Evolutionary conservation across 2,888 invertebrate genomes (phyloP), one percentile per base, ranked within the genome.

Genomic region (Calliopum simillimum): DNA sequence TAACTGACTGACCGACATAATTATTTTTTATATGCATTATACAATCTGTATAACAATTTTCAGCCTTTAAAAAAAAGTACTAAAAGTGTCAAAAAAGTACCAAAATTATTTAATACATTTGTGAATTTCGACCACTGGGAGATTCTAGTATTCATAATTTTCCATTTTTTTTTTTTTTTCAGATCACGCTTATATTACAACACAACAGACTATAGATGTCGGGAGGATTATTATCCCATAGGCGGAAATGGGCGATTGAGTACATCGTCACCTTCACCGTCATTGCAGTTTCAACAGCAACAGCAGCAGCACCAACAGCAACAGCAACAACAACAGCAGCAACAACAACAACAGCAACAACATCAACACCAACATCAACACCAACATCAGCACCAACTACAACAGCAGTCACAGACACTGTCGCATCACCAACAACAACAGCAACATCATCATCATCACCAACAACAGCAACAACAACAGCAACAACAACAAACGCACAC

Each of bases 171-270:
- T 61, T 47, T 71, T 59, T 61, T 47, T 71, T 73, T 25, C 66
- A 86, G 86, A 75, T 83, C 86, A 68, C 85, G 85, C 55, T 75
- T 86, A 71, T 85, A 82, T 78, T 85, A 85, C 73, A 85, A 82
- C 69, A 80, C 81, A 33, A 78, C 81, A 53, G 86, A 86, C 75
- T 84, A 80, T 65, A 81, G 84, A 78, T 84, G 84, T 73, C 82
- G 84, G 23, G 86, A 86, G 67, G 85, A 86, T 74, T 85, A 80
- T 72, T 85, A 83, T 76, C 72, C 80, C 25, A 71, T 77, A 41
- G 81, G 79, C 69, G 78, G 76, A 73, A 74, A 70, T 19, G 80
- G 77, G n/a, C 75, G 80, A 21, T 69, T 78, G 46, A 75, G 71
- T 73, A 63, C 76, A 14, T 49, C 76, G 62, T 77, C 78, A n/a